phyloP scores from a whole-genome alignment of 2,888 invertebrate genomes.

The Podabrus alpinus region DNA sequence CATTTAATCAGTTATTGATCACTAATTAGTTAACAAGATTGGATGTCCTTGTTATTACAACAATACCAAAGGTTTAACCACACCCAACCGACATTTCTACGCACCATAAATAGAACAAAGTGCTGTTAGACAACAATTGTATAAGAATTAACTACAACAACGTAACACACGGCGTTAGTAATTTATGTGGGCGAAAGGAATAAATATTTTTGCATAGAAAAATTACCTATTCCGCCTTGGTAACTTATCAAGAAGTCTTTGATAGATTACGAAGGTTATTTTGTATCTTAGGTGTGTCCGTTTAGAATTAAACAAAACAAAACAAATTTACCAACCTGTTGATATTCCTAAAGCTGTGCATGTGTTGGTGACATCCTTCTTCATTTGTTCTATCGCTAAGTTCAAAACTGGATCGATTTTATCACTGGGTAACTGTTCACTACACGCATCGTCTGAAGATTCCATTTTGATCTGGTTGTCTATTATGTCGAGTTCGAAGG shows the following conservation, averaged over 20 bases:
- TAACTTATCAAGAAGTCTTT: slow-evolving; percentile 24
- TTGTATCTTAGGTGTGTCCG: slow-evolving; percentile 23
- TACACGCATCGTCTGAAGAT: slow-evolving; percentile 60
- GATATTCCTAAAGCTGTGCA: slow-evolving; percentile 86
- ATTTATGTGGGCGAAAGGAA: slow-evolving; percentile 31
- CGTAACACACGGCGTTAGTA: slow-evolving; percentile 31
- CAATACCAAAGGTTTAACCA: slow-evolving; percentile 14
- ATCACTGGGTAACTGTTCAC: slow-evolving; percentile 67
- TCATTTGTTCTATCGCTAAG: slow-evolving; percentile 84
- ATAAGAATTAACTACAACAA: slow-evolving; percentile 13
- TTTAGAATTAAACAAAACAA: neutral
- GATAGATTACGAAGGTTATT: slow-evolving; percentile 20
- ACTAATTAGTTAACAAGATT: slow-evolving; percentile 11
- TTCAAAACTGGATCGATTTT: slow-evolving; percentile 83
- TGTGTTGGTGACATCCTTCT: slow-evolving; percentile 82
- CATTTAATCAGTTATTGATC: neutral
- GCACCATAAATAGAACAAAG: slow-evolving; percentile 9
- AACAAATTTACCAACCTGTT: slow-evolving; percentile 69
- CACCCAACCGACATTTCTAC: slow-evolving; percentile 16
- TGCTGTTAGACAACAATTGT: slow-evolving; percentile 17
- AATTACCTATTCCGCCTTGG: slow-evolving; percentile 33
- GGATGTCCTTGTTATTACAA: slow-evolving; percentile 18
- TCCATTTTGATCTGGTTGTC: slow-evolving; percentile 68
- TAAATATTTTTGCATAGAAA: slow-evolving; percentile 30
- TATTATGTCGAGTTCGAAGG: slow-evolving; percentile 68